Conservation (phyloP, 2,888 invertebrate species). For the Philhelius pedissequus region DNA sequence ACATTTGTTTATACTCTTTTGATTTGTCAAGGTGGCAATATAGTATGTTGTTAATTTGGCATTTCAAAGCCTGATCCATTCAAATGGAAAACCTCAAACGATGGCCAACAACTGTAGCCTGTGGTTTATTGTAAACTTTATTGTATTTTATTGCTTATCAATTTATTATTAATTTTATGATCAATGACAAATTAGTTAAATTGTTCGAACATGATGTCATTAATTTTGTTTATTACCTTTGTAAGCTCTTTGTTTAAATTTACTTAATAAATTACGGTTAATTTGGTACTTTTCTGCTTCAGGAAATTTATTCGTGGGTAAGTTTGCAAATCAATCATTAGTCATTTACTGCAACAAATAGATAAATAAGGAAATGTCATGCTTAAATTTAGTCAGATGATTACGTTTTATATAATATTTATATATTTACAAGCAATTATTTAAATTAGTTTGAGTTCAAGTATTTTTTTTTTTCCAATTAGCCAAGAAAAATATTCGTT, state of each 20-base stretch:
- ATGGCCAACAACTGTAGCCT: conserved; percentile 14
- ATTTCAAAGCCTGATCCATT: conserved; percentile 30
- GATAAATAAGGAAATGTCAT: too few relatives aligned
- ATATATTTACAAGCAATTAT: too few relatives aligned
- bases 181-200: background rate
- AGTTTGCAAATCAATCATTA: background rate
- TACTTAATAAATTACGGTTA: background rate
- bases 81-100: conserved; percentile 32
- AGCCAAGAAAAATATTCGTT: too few relatives aligned
- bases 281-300: background rate
- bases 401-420: too few relatives aligned
- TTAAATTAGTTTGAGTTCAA: too few relatives aligned
- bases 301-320: background rate
- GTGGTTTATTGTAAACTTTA: background rate
- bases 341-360: background rate
- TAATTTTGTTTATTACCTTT: background rate
- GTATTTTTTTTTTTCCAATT: too few relatives aligned
- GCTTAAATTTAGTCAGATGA: too few relatives aligned
- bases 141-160: too few relatives aligned
- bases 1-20: too few relatives aligned
- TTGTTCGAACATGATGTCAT: background rate
- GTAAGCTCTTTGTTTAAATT: background rate
- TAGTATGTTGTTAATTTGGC: background rate
- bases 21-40: background rate
- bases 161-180: background rate